These are phyloP conservation scores for Cylindroiulus punctatus DNA, from an alignment of 2,888 invertebrate genomes.

Conservation along the genomic window DNA sequence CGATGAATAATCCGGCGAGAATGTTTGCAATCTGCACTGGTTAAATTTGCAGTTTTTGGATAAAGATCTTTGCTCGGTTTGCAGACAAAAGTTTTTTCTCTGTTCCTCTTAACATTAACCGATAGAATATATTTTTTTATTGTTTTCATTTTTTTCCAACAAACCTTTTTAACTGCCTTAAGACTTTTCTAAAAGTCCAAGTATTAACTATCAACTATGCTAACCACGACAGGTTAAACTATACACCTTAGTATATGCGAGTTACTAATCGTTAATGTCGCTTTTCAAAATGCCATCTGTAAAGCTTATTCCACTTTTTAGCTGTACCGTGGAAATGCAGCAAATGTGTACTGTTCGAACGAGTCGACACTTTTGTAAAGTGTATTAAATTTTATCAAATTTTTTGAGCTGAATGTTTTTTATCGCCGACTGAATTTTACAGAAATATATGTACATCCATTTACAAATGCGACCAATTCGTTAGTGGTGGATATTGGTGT, in stretches of 20 bases:
- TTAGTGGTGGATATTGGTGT: too few species aligned
- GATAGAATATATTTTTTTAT: slow-evolving; percentile 3
- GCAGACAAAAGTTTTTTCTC: neutral
- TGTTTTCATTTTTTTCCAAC: neutral
- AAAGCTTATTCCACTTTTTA: neutral
- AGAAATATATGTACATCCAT: neutral
- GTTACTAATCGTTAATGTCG: neutral
- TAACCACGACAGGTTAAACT: neutral
- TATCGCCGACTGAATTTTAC: neutral
- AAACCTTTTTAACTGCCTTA: neutral
- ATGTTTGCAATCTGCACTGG: neutral
- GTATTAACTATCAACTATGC: neutral
- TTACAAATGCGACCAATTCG: too few species aligned
- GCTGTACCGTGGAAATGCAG: neutral
- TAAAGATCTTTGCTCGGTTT: neutral
- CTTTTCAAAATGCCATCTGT: neutral
- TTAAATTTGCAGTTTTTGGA: neutral
- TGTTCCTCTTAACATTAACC: neutral
- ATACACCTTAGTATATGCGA: neutral
- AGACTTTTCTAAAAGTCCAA: neutral
- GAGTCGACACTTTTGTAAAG: slow-evolving; percentile 44
- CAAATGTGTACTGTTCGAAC: neutral
- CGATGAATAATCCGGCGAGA: too few species aligned
- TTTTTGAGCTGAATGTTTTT: neutral
- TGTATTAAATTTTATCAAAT: slow-evolving; percentile 35